A percentile compares a stretch with the other conserved stretches of the same genome.
These are phyloP conservation scores for Malurus cyaneus DNA, from an alignment of 2,113 vertebrate genomes.

Conservation along the genomic window DNA sequence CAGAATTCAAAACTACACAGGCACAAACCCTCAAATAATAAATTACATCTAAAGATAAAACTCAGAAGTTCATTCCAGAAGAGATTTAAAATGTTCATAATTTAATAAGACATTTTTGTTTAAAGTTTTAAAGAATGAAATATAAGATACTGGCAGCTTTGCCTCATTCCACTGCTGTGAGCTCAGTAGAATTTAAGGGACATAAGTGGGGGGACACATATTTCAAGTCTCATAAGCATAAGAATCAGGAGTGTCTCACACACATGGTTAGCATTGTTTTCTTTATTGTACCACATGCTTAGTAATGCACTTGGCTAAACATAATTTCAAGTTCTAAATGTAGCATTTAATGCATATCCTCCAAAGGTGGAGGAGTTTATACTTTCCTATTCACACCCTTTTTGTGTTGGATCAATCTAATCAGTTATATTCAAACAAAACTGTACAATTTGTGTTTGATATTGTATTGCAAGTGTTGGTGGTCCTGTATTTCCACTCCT, in stretches of 20 bases:
- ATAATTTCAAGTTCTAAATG: neutral
- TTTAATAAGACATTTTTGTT: neutral
- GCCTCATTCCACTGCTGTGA: constrained; percentile 34
- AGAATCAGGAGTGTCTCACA: neutral
- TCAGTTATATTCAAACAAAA: neutral
- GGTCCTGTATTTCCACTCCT: neutral
- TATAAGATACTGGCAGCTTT: constrained; percentile 38
- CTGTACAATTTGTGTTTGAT: neutral
- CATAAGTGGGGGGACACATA: neutral
- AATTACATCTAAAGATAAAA: neutral
- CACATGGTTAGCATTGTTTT: neutral
- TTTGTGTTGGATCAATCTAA: neutral
- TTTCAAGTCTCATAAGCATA: neutral
- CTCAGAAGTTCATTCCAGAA: neutral
- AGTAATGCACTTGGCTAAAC: neutral
- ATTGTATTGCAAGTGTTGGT: neutral
- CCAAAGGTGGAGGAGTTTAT: neutral
- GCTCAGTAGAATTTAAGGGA: neutral
- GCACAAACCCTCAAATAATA: neutral
- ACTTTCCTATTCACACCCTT: neutral
- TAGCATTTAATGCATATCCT: neutral
- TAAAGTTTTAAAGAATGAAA: constrained; percentile 25
- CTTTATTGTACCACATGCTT: neutral
- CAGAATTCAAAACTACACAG: neutral
- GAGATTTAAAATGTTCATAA: constrained; percentile 17